A percentile compares a stretch with the other conserved stretches of the same genome.
These are phyloP conservation scores for Acestrorhynchus altus DNA, from an alignment of 2,797 vertebrate species.

Conservation along the genomic window DNA sequence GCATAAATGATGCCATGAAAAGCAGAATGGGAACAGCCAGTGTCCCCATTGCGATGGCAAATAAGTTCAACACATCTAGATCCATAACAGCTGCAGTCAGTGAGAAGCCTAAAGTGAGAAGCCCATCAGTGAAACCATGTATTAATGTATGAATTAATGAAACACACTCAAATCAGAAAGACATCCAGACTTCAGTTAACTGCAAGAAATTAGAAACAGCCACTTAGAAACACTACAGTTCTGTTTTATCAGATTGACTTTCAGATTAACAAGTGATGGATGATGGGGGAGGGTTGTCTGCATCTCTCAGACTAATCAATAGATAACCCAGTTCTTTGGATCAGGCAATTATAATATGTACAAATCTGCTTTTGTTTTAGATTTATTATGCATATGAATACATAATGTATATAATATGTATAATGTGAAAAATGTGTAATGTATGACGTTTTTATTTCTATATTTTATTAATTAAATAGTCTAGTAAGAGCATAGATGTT, in stretches of 20 bases:
- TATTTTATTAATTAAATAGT: neutral
- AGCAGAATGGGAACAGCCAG: conserved; percentile 93
- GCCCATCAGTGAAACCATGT: neutral
- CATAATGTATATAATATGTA: too few species aligned
- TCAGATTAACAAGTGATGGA: conserved; percentile 22
- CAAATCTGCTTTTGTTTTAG: neutral
- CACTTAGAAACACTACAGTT: conserved; percentile 7
- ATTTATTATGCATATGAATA: neutral
- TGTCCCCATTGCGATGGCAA: conserved; percentile 87
- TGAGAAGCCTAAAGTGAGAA: conserved; percentile 1
- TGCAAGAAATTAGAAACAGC: neutral
- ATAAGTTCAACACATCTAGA: conserved; percentile 89
- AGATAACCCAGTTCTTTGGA: conserved; percentile 46
- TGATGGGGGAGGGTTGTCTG: conserved; percentile 22
- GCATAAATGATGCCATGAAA: conserved; percentile 89
- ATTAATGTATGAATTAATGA: too few species aligned
- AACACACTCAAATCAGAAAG: neutral
- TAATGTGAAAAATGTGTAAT: neutral
- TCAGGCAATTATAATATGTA: conserved; percentile 12
- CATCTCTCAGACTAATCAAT: conserved; percentile 42
- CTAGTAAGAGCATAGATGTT: too few species aligned
- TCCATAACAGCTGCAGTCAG: conserved; percentile 79
- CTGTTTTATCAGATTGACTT: neutral
- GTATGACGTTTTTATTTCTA: neutral
- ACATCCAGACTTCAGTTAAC: neutral